These are phyloP conservation scores for Denticeps clupeoides DNA, from an alignment of 2,797 vertebrate genomes.

Conservation along the genomic window DNA sequence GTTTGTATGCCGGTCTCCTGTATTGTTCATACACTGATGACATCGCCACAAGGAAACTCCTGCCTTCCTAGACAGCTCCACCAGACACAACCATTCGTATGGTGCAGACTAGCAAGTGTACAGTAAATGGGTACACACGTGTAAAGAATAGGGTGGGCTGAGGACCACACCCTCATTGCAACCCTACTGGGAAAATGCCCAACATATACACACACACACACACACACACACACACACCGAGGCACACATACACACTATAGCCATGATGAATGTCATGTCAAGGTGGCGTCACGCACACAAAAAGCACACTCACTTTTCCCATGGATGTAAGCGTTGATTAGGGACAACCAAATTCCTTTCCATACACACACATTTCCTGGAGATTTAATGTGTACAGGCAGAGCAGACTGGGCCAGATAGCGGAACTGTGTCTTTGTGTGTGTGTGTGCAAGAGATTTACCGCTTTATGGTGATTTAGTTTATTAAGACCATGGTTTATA, in stretches of 20 bases:
- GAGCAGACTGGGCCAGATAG: neutral
- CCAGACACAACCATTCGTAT: neutral
- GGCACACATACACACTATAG: neutral
- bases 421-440: conserved; percentile 14
- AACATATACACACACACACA: conserved; percentile 1
- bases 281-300: neutral
- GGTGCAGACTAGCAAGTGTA: neutral
- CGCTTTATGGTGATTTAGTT: neutral
- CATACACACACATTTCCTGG: conserved; percentile 34
- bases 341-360: conserved; percentile 31
- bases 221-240: conserved; percentile 2
- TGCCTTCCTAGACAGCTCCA: conserved; percentile 26
- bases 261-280: conserved; percentile 12
- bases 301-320: conserved; percentile 13
- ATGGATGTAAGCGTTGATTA: conserved; percentile 26
- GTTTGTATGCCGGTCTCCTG: conserved; percentile 59
- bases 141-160: no score
- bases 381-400: conserved; percentile 18
- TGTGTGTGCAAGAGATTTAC: neutral
- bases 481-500: no score
- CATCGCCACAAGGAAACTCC: conserved; percentile 55
- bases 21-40: conserved; percentile 58
- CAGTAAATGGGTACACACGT: no score
- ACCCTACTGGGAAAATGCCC: no score
- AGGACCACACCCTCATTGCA: no score